Conservation (phyloP, 2,113 vertebrate genomes). For the Myotis brandtii region DNA sequence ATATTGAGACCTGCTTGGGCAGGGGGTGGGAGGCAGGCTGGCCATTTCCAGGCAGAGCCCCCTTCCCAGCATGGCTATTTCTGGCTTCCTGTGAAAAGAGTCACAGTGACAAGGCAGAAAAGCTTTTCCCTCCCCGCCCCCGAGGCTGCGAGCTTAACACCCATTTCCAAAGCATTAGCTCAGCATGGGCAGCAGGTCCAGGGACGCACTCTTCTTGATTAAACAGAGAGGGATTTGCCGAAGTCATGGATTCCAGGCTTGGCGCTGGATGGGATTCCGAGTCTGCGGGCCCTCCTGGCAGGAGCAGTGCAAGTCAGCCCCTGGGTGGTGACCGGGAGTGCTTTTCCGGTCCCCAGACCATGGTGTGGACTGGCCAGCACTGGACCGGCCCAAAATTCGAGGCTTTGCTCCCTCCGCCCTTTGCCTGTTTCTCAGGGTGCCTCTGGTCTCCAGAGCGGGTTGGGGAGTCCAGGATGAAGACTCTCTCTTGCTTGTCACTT, state of each 20-base stretch:
- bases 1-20: background rate
- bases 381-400: background rate
- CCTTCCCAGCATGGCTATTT: background rate
- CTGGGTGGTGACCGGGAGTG: background rate
- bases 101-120: background rate
- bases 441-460: background rate
- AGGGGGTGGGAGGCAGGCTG: no score
- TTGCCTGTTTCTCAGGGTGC: background rate
- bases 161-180: constrained; percentile 29
- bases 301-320: background rate
- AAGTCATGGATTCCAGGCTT: background rate
- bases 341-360: background rate
- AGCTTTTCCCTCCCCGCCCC: background rate
- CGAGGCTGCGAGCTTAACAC: fast-evolving
- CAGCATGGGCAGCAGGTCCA: background rate
- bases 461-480: constrained; percentile 62
- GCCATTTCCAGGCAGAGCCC: background rate
- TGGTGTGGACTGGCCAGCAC: no score
- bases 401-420: background rate
- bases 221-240: background rate
- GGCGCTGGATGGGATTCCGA: background rate
- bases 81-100: background rate
- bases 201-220: constrained; percentile 26
- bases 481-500: constrained; percentile 71
- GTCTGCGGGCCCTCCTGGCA: background rate